Evolutionary conservation across 2,797 vertebrate genomes (phyloP).

Genomic region (Pogoniulus pusillus): DNA sequence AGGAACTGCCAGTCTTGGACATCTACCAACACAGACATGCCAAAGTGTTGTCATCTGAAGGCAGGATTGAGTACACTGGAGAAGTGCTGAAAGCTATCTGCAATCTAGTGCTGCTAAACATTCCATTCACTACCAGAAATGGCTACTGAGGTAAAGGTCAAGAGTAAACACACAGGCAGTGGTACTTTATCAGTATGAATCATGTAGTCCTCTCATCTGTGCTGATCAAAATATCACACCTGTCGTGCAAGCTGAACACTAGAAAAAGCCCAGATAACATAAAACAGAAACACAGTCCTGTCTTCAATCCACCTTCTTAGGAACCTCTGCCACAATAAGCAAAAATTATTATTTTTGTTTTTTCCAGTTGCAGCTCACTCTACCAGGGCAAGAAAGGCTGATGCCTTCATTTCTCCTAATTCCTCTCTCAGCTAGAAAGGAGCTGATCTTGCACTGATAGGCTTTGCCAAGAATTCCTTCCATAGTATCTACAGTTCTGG

Average conservation of each 20-base stretch:
- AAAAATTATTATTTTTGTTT: neutral
- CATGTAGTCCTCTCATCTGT: neutral
- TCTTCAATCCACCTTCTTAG: neutral
- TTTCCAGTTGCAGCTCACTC: neutral
- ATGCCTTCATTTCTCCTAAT: neutral
- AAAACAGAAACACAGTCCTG: neutral
- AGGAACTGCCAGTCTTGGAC: neutral
- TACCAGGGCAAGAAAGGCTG: neutral
- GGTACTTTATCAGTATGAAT: neutral
- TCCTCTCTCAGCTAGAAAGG: neutral
- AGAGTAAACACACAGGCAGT: accelerated
- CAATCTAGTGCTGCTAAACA: neutral
- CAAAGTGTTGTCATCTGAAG: neutral
- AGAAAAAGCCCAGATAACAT: neutral
- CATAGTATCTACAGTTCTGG: neutral
- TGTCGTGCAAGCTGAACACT: neutral
- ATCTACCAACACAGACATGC: accelerated
- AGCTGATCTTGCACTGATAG: neutral
- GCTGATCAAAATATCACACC: neutral
- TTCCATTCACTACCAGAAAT: neutral
- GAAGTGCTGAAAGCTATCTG: neutral
- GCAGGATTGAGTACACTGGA: neutral
- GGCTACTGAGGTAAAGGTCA: neutral
- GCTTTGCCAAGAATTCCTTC: neutral
- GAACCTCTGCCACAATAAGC: neutral